Base-by-base conservation (phyloP, 2,113 vertebrate genomes). In the Procavia capensis region DNA sequence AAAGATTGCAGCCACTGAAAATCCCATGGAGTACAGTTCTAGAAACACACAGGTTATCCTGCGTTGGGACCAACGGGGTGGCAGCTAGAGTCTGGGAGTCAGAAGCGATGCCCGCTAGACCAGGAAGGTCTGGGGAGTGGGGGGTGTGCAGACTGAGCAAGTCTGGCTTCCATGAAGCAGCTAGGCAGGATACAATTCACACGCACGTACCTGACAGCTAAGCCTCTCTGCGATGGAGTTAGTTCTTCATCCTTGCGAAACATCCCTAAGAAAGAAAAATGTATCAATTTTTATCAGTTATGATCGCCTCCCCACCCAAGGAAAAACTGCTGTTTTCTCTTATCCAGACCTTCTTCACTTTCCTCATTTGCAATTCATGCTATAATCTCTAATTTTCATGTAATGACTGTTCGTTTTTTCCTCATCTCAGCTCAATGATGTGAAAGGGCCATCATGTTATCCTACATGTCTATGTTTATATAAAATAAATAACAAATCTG, bases 191-290 rank as follows among this genome's bases (percentile, higher is more conserved):
- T 7, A 31, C 34, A 0, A 17, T 2, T 1, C 3, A 13, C 9
- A 41, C 64, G 31, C 75, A 92, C 47, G 0, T 95, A 99, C 99
- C 99, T 99, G 97, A 99, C 99, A 95, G 99, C 99, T 86, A 99
- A 98, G 95, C 98, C 99, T 97, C 98, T 99, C 98, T 99, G 99
- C 54, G 98, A 98, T 10, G 99, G 98, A 24, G 98, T 99, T 97
- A 99, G 98, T 68, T 99, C 99, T 81, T 99, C 99, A 45, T 99
- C 99, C 95, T 99, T 99, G 93, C 99, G 98, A 94, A 99, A 98
- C 98, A 99, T 98, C 93, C 99, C 99, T 99, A 95, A 29, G 89
- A 72, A 90, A 76, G 75, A 97, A 95, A 97, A 78, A 92, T 19
- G 82, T 50, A 84, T 43, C n/a, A n/a, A 24, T 8, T 2, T 41